Evolutionary conservation across 2,888 invertebrate genomes (phyloP).

Genomic region (Dysmachus trigonus): DNA sequence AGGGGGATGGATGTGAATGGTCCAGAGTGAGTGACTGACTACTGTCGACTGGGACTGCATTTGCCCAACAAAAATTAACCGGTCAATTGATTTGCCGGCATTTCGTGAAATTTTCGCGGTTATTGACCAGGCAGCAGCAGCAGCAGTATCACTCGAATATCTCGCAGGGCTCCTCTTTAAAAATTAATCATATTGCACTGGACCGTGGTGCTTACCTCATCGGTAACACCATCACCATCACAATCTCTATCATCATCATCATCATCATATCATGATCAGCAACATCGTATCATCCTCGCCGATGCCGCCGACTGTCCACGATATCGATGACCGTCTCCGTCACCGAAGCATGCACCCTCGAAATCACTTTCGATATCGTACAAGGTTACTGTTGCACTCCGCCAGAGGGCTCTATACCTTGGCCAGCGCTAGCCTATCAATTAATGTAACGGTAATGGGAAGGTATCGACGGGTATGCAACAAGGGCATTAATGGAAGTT

Average conservation of each 20-base stretch:
- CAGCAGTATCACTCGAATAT: background rate
- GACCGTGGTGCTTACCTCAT: background rate
- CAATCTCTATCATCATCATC: too few relatives aligned
- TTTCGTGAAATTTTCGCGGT: slow-evolving; percentile 28
- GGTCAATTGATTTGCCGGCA: slow-evolving; percentile 27
- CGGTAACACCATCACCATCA: background rate
- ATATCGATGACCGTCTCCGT: background rate
- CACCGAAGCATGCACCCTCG: background rate
- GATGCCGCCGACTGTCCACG: background rate
- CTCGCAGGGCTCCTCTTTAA: slow-evolving; percentile 21
- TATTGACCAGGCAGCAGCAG: background rate
- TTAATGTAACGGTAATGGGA: background rate
- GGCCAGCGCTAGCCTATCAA: background rate
- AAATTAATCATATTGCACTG: slow-evolving; percentile 28
- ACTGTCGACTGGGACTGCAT: background rate
- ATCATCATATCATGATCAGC: too few relatives aligned
- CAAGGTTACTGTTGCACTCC: slow-evolving; percentile 44
- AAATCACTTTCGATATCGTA: slow-evolving; percentile 49
- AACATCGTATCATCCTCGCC: background rate
- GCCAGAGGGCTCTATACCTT: background rate
- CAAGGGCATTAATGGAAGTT: background rate
- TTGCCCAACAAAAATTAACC: background rate
- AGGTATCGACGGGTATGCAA: background rate
- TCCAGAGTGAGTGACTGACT: background rate
- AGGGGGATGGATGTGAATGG: background rate